Percentiles rank a stretch among this genome's conserved stretches.
These are phyloP conservation scores for Metaphire vulgaris DNA, from an alignment of 1,140 invertebrate genomes.

Conservation along the genomic window DNA sequence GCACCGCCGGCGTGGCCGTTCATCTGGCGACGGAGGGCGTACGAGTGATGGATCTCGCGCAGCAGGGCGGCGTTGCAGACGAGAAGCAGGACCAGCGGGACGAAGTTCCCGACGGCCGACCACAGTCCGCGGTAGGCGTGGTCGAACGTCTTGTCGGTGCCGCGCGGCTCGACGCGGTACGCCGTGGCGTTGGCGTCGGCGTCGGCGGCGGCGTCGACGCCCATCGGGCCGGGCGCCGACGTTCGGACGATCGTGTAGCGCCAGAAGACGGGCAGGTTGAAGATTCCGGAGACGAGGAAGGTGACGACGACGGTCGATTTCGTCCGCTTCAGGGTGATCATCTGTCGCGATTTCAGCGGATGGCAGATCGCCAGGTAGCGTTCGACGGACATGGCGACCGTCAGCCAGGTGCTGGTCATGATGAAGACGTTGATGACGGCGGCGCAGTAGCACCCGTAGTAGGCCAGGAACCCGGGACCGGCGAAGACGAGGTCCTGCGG, in stretches of 20 bases:
- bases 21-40: slow-evolving; percentile 37
- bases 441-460: slow-evolving; percentile 42
- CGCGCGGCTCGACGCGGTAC: neutral
- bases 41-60: slow-evolving; percentile 44
- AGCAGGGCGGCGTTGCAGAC: slow-evolving; percentile 45
- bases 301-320: slow-evolving; percentile 43
- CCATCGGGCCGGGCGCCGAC: neutral
- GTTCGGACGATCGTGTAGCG: slow-evolving; percentile 36
- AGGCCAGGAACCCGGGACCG: slow-evolving; percentile 32
- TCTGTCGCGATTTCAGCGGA: slow-evolving; percentile 43
- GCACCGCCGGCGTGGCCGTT: neutral
- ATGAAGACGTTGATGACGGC: slow-evolving; percentile 49
- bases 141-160: slow-evolving; percentile 32
- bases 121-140: slow-evolving; percentile 42
- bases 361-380: slow-evolving; percentile 48
- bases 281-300: slow-evolving; percentile 41
- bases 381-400: slow-evolving; percentile 48
- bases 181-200: neutral
- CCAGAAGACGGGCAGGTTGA: slow-evolving; percentile 49
- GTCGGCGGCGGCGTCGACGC: neutral
- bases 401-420: slow-evolving; percentile 48
- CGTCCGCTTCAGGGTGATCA: slow-evolving; percentile 43
- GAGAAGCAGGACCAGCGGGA: slow-evolving; percentile 43
- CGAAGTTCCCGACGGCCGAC: slow-evolving; percentile 46
- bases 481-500: slow-evolving; percentile 36